phyloP scores from a whole-genome alignment of 2,888 invertebrate genomes.

The Aphidius colemani region DNA sequence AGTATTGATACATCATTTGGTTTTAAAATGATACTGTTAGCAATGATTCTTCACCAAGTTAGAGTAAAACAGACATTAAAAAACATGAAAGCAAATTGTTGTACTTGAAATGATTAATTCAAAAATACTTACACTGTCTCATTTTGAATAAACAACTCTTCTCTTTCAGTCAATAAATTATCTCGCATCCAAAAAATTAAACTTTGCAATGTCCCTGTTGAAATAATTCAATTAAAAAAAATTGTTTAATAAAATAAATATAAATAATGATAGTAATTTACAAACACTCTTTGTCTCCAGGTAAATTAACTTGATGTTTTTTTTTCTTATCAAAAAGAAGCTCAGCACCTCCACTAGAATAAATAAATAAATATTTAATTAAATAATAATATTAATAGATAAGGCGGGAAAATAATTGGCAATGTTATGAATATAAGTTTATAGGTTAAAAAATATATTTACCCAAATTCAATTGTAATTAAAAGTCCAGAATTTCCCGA shows the following conservation, averaged over 20 bases:
- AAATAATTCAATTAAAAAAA: constrained; percentile 21
- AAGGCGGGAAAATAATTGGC: background rate
- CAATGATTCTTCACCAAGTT: background rate
- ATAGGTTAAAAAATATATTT: constrained; percentile 29
- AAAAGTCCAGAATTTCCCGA: constrained; percentile 26
- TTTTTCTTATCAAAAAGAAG: constrained; percentile 85
- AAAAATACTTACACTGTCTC: constrained; percentile 62
- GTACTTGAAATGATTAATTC: background rate
- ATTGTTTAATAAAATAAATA: constrained; percentile 4
- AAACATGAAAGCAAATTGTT: background rate
- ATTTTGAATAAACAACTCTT: constrained; percentile 69
- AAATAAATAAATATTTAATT: constrained; percentile 16
- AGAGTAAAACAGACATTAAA: too few species aligned
- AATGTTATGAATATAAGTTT: constrained; percentile 1
- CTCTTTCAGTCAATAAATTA: constrained; percentile 81
- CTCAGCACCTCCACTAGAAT: constrained; percentile 84
- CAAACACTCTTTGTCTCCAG: constrained; percentile 64
- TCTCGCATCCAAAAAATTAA: constrained; percentile 84
- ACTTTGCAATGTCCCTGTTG: constrained; percentile 72
- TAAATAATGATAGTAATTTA: constrained; percentile 26
- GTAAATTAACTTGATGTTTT: constrained; percentile 70
- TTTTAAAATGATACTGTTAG: constrained; percentile 1
- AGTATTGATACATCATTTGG: constrained; percentile 6
- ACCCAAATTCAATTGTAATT: constrained; percentile 50
- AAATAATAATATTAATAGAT: constrained; percentile 9